phyloP scores from a whole-genome alignment of 1,140 invertebrate genomes.

The Ooceraea biroi region DNA sequence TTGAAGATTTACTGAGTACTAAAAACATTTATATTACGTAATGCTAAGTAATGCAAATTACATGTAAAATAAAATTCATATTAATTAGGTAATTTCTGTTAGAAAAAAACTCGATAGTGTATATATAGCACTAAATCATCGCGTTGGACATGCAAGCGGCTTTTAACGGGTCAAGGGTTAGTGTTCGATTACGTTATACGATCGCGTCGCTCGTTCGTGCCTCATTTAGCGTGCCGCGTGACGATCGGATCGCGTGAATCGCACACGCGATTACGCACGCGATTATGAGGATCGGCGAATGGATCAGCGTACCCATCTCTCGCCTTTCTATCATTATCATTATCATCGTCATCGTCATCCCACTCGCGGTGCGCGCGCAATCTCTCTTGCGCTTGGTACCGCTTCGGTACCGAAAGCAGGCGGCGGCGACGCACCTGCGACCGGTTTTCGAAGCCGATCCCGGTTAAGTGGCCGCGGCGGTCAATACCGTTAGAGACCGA shows the following conservation, averaged over 20 bases:
- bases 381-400: slow-evolving; percentile 9
- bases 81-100: neutral
- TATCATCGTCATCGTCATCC: neutral
- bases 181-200: neutral
- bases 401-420: neutral
- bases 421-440: slow-evolving; percentile 76
- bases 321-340: neutral
- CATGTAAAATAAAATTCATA: neutral
- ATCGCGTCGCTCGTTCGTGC: slow-evolving; percentile 18
- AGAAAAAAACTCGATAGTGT: neutral
- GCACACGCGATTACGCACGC: slow-evolving; percentile 11
- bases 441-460: slow-evolving; percentile 81
- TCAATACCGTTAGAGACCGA: slow-evolving; percentile 79
- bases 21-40: too few relatives aligned
- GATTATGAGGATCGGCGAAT: slow-evolving; percentile 35
- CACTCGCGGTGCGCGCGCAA: neutral
- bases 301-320: neutral
- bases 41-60: too few relatives aligned
- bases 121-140: neutral
- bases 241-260: slow-evolving; percentile 38
- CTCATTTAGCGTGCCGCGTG: slow-evolving; percentile 20
- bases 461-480: slow-evolving; percentile 80
- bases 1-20: neutral
- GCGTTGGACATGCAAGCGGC: neutral
- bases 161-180: slow-evolving; percentile 20